phyloP scores from a whole-genome alignment of 2,113 vertebrate genomes.

The Hiodon alosoides region DNA sequence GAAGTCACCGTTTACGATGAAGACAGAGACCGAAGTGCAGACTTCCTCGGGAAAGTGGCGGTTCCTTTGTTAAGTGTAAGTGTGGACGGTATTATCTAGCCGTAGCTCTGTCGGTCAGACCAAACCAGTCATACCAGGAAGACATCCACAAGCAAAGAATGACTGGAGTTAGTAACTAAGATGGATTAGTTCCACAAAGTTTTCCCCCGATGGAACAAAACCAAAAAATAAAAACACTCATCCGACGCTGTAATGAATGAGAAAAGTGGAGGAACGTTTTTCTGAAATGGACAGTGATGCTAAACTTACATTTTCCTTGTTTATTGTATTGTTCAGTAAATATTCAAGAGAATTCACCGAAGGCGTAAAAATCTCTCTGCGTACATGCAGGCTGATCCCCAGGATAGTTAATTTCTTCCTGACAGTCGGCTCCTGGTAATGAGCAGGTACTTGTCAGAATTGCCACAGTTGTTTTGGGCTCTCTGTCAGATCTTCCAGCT shows the following conservation, averaged over 20 bases:
- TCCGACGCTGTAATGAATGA: too few species aligned
- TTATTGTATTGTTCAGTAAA: not conserved
- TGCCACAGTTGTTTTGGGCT: slow-evolving; percentile 83
- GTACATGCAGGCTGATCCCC: slow-evolving; percentile 73
- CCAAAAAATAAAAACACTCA: too few species aligned
- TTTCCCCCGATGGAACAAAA: too few species aligned
- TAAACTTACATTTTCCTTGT: too few species aligned
- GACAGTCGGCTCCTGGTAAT: slow-evolving; percentile 84
- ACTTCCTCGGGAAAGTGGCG: slow-evolving; percentile 92
- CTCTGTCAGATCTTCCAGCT: slow-evolving; percentile 84
- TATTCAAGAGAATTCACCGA: not conserved
- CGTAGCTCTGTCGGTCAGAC: too few species aligned
- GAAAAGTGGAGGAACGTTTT: too few species aligned
- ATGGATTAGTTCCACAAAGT: too few species aligned
- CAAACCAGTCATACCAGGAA: too few species aligned
- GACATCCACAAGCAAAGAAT: slow-evolving; percentile 42
- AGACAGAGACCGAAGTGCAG: slow-evolving; percentile 84
- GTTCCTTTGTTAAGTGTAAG: slow-evolving; percentile 87
- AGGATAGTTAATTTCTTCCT: slow-evolving; percentile 81
- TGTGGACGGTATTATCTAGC: slow-evolving; percentile 21
- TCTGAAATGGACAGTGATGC: too few species aligned
- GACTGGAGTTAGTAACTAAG: too few species aligned
- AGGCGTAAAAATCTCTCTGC: slow-evolving; percentile 33
- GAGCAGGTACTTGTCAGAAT: slow-evolving; percentile 90
- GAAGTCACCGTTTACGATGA: slow-evolving; percentile 93